A percentile compares a stretch with the other conserved stretches of the same genome.
phyloP scores from a whole-genome alignment of 2,888 invertebrate genomes.

The Steinernema hermaphroditum region DNA sequence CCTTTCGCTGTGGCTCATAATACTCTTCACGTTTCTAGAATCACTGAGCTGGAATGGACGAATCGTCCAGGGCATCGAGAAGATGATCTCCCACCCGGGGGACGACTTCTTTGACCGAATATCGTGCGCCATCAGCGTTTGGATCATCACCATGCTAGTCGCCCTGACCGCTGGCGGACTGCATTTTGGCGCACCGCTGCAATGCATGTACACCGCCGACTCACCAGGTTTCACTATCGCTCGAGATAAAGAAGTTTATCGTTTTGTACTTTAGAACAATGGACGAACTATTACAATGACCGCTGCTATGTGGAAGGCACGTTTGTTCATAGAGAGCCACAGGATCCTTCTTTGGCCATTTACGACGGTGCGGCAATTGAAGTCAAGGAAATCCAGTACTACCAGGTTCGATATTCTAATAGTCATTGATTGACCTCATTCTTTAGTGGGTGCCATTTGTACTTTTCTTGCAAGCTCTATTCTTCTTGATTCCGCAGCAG shows the following conservation, averaged over 20 bases:
- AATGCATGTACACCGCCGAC: slow-evolving; percentile 37
- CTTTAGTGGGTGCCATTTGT: slow-evolving; percentile 48
- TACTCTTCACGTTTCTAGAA: neutral
- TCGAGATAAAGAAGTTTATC: neutral
- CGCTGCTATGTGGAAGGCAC: slow-evolving; percentile 8
- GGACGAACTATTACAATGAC: slow-evolving; percentile 40
- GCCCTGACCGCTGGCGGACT: slow-evolving; percentile 35
- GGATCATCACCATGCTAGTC: slow-evolving; percentile 33
- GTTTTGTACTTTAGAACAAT: slow-evolving; percentile 29
- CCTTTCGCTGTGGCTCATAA: too few species aligned
- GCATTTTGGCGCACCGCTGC: slow-evolving; percentile 39
- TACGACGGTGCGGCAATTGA: neutral
- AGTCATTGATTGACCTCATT: slow-evolving; percentile 20
- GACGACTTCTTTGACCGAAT: slow-evolving; percentile 41
- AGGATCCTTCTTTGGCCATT: neutral
- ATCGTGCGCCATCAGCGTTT: slow-evolving; percentile 38
- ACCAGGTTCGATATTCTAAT: slow-evolving; percentile 25
- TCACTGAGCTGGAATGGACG: neutral
- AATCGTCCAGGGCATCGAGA: slow-evolving; percentile 17
- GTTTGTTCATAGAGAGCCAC: neutral
- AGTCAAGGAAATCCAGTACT: slow-evolving; percentile 14
- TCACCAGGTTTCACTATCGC: slow-evolving; percentile 23
- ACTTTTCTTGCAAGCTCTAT: slow-evolving; percentile 41
- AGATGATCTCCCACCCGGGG: slow-evolving; percentile 36
- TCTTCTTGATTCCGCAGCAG: slow-evolving; percentile 39